phyloP scores from a whole-genome alignment of 2,888 invertebrate genomes.

The Nasonia oneida region DNA sequence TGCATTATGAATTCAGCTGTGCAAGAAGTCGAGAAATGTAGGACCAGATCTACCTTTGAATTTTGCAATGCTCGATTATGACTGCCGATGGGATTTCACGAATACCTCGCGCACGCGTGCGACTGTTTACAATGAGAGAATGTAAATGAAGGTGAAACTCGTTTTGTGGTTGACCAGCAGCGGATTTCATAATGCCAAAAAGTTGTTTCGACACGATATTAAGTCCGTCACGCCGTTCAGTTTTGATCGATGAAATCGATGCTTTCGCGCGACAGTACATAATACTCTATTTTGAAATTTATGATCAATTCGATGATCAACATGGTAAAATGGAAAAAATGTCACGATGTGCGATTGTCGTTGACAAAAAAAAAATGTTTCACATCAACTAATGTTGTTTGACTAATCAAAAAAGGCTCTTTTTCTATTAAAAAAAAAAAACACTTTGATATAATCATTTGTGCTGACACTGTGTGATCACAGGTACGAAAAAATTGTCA shows the following conservation, averaged over 20 bases:
- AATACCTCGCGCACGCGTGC: not conserved
- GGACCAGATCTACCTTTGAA: conserved; percentile 10
- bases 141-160: conserved; percentile 52
- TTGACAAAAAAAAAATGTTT: conserved; percentile 7
- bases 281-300: conserved; percentile 38
- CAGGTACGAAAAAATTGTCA: conserved; percentile 40
- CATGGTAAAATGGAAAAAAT: conserved; percentile 33
- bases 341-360: not conserved
- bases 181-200: conserved; percentile 63
- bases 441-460: conserved; percentile 7
- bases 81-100: conserved; percentile 12
- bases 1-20: conserved; percentile 62
- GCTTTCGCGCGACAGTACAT: conserved; percentile 15
- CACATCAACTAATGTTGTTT: not conserved
- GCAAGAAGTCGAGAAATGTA: conserved; percentile 22
- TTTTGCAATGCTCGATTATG: conserved; percentile 30
- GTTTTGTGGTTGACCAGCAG: conserved; percentile 56
- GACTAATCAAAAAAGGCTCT: conserved; percentile 5
- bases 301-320: conserved; percentile 9
- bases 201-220: conserved; percentile 35
- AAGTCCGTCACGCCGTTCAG: conserved; percentile 19
- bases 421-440: not conserved
- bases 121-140: conserved; percentile 25
- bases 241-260: conserved; percentile 47
- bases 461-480: not conserved